Evolutionary conservation across 2,888 invertebrate species (phyloP), one percentile per base, ranked within the genome.

Genomic region (Amphipyra tragopoginis): DNA sequence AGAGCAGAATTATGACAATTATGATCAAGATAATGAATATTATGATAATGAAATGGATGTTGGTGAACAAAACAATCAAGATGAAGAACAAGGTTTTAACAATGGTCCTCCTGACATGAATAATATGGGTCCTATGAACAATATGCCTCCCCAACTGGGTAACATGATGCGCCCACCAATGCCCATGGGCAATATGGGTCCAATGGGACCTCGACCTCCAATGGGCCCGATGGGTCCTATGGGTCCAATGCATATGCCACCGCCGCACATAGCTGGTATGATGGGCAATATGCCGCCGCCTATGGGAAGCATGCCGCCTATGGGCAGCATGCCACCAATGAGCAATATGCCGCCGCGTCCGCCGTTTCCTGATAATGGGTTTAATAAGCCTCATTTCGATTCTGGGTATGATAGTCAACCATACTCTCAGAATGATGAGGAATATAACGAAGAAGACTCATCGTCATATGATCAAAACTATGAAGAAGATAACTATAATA

Each of bases 11-110:
- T 84, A 89, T 49, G 84, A 91, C 56, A 89, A 89, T 66, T 90
- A 92, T 75, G 87, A 86, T 48, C 83, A 88, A 72, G 88, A 92
- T 60, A 86, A 91, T 65, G 89, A 93, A 44, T 90, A 89, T 78
- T 93, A 91, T 83, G 85, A 92, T 58, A 84, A 89, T 84, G 90
- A 94, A 43, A 92, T 93, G 84, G 92, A 93, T 72, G 86, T 87
- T 49, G 84, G 83, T 81, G 91, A 93, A 36, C 88, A 87, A 77
- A 91, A 86, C 78, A 91, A 90, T 90, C 89, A 92, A 66, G 90
- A 92, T 2, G 87, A 90, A 70, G 89, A 90, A 65, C 84, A 86
- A 78, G 79, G 82, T 65, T 93, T 85, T 77, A 86, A 91, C 42
- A 91, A 93, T 88, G 88, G 87, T 21, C 82, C 90, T 68, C 81